Base-by-base conservation (phyloP, 1,140 invertebrate genomes). In the Gryllus bimaculatus region DNA sequence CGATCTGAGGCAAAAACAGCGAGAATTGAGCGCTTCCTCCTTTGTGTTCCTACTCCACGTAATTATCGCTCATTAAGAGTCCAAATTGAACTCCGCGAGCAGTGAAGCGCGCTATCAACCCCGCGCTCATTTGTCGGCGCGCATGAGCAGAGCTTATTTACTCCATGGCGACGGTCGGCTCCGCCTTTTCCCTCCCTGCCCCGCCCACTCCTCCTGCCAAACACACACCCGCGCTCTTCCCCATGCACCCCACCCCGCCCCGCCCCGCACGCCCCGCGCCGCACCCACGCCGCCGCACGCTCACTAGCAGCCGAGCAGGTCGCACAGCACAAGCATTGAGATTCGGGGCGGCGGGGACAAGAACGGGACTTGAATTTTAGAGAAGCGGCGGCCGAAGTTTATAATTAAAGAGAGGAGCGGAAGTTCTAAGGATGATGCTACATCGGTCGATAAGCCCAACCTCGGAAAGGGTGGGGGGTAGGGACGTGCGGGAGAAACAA, bases 81-180 rank as follows among this genome's bases (percentile, higher is more conserved):
- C 26, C 26, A 39, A 39, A 39, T 39, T 39, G 26, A 39, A 39
- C 26, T 39, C 26, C 26, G 26, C 26, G 26, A 39, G 26, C 26
- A 39, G 26, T 39, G 26, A 39, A 39, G 26, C 26, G 26, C 5
- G 26, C 26, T 39, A 39, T 39, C 26, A 39, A 39, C 26, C 1
- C 26, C 26, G 26, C 1, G 26, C 26, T 39, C 26, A 39, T 39
- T 39, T 39, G 26, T 39, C 26, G 26, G 26, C 26, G 26, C 26
- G 26, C 26, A 39, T 39, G 26, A 39, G 26, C 26, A 39, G 26
- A 39, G 26, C 26, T 39, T 39, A 39, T 39, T 39, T 39, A 39
- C 26, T 39, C 78, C 84, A 85, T 47, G 85, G 84, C 10, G 47
- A 47, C 76, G 74, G 21, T 75, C 79, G 76, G 47, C 79, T 79